These are phyloP conservation scores for Yponomeuta sedellus DNA, from an alignment of 2,888 invertebrate genomes.

Conservation along the genomic window DNA sequence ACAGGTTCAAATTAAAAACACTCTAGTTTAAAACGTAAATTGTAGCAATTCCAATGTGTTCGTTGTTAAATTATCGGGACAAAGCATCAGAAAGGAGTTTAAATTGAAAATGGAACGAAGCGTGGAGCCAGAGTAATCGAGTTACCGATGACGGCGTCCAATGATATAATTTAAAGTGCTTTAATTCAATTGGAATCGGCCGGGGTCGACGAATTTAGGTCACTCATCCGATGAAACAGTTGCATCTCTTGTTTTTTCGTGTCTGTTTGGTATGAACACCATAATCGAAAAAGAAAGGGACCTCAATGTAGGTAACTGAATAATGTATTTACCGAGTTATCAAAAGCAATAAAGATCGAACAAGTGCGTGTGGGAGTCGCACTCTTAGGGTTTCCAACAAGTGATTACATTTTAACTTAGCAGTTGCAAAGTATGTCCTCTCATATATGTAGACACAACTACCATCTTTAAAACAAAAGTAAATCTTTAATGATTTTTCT, in stretches of 20 bases:
- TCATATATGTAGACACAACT: no score
- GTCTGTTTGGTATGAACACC: conserved; percentile 41
- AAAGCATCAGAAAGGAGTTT: conserved; percentile 14
- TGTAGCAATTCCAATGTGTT: conserved; percentile 13
- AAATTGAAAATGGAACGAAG: conserved; percentile 18
- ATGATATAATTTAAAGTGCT: conserved; percentile 71
- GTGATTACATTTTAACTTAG: no score
- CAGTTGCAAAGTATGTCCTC: no score
- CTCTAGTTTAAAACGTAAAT: conserved; percentile 9
- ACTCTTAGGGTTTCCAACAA: no score
- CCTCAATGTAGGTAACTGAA: conserved; percentile 15
- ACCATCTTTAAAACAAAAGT: no score
- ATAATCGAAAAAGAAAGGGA: conserved; percentile 19
- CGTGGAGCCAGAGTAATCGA: conserved; percentile 43
- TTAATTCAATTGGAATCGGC: conserved; percentile 67
- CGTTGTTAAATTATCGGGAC: conserved; percentile 11
- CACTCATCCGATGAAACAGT: conserved; percentile 44
- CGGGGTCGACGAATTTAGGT: conserved; percentile 63
- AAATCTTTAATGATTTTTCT: no score
- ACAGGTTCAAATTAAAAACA: not conserved
- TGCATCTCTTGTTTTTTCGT: conserved; percentile 34
- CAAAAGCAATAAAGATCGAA: not conserved
- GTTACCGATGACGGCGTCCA: conserved; percentile 56
- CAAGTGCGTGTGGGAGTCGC: no score
- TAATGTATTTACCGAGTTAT: conserved; percentile 11